Evolutionary conservation across 1,140 invertebrate genomes (phyloP).

Genomic region (Orchesella cincta): DNA sequence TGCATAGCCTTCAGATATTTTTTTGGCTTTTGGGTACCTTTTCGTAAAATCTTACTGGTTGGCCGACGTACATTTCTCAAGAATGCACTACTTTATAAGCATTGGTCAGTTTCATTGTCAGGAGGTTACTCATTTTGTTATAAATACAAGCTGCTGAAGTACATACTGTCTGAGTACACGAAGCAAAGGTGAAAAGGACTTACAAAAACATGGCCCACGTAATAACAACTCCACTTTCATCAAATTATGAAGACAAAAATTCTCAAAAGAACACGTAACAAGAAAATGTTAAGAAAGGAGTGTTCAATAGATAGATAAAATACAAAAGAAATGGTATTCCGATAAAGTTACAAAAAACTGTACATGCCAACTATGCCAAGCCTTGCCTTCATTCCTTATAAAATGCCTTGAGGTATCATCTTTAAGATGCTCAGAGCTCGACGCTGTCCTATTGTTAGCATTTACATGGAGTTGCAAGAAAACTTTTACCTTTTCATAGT

Average conservation of each 20-base stretch:
- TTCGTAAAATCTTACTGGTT: not conserved
- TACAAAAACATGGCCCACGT: not conserved
- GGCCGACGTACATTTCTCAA: not conserved
- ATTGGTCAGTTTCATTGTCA: no score
- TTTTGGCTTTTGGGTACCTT: not conserved
- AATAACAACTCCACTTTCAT: not conserved
- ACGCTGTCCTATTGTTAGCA: constrained; percentile 7
- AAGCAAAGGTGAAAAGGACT: no score
- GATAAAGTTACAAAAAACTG: constrained; percentile 4
- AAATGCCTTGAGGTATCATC: not conserved
- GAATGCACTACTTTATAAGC: no score
- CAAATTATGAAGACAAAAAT: not conserved
- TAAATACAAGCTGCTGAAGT: no score
- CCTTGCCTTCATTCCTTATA: no score
- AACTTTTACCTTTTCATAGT: not conserved
- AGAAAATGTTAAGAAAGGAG: not conserved
- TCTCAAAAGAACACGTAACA: constrained; percentile 3
- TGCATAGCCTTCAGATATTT: not conserved
- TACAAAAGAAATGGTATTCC: not conserved
- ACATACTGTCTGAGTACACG: no score
- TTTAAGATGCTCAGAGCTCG: not conserved
- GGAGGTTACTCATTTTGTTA: constrained; percentile 7
- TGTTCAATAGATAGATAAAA: not conserved
- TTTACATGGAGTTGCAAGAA: not conserved
- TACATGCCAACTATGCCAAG: no score